Conservation (phyloP, 30 jellyfish, hydroid and myxozoan species). For the Cassiopea andromeda region DNA sequence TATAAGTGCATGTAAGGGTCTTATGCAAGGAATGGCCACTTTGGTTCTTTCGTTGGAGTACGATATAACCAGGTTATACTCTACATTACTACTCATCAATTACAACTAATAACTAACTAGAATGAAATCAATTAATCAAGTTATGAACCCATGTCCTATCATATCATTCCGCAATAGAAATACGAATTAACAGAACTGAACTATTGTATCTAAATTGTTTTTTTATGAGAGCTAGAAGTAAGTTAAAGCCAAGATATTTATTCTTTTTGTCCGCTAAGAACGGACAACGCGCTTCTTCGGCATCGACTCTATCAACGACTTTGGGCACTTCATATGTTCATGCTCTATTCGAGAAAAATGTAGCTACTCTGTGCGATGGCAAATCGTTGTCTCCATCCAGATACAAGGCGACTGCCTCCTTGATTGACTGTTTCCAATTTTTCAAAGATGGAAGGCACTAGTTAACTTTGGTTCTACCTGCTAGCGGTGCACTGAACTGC, state of each 20-base stretch:
- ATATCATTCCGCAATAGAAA: background rate
- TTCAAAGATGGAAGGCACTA: constrained; percentile 31
- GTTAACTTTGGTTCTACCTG: constrained; percentile 44
- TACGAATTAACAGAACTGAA: background rate
- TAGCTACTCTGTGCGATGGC: constrained; percentile 36
- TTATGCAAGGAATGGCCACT: background rate
- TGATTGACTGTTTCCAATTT: constrained; percentile 25
- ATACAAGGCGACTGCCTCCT: constrained; percentile 34
- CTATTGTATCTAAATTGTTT: background rate
- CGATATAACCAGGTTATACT: background rate
- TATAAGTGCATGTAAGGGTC: background rate
- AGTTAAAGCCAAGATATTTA: background rate
- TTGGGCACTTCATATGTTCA: constrained; percentile 22
- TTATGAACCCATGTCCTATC: background rate
- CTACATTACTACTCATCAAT: background rate
- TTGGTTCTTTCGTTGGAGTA: background rate
- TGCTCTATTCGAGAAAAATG: constrained; percentile 36
- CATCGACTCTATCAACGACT: constrained; percentile 48
- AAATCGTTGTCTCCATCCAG: constrained; percentile 23
- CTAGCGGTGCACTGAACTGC: constrained; percentile 39
- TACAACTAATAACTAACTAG: background rate
- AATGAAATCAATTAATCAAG: background rate
- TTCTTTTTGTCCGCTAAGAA: constrained; percentile 15
- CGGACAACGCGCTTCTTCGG: constrained; percentile 57
- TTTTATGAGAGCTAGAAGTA: background rate